Base-by-base conservation (phyloP, 1,140 invertebrate genomes). In the Drosophila hydei region DNA sequence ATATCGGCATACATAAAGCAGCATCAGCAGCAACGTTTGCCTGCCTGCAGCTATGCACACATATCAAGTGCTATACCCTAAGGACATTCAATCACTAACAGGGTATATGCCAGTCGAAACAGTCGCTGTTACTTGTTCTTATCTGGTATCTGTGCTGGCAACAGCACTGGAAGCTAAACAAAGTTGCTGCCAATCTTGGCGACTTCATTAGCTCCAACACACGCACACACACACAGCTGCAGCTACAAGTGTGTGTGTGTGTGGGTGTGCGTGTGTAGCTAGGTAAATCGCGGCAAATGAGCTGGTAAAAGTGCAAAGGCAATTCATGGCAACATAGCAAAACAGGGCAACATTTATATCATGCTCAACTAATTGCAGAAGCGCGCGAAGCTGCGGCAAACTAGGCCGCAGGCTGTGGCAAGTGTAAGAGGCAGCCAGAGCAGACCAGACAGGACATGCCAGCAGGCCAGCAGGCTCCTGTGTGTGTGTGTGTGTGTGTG, bases 341-440 rank as follows among this genome's bases (percentile, higher is more conserved):
- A 61, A 68, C 42, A 52, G 40, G 23, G 40, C 55, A 77, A 56
- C 77, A 81, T 85, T 87, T 84, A 80, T 87, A 87, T 85, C 77
- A 77, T 69, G 74, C 62, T 63, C 62, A 81, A 85, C 81, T 85
- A 85, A 85, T 85, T 85, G 81, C 77, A 78, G 70, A 51, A 55
- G 45, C 42, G 48, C 45, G 65, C 9, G 27, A 23, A 16, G 54
- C 50, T 48, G 23, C 21, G 60, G 51, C 33, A 62, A 56, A 47
- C 30, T 45, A 18, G 54, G 55, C 54, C 38, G 52, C 63, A 62
- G 55, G 50, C 16, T 23, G 16, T 42, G 50, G 40, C 19, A 25
- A 21, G n/a, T 2, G 16, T 8, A 43, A 18, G 23, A 40, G 38
- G 52, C 43, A 48, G 43, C 8, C 55, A 51, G 62, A n/a, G 36